Percentiles rank a stretch among this genome's conserved stretches.
Conservation (phyloP, 92 coral and sea anemone genomes). For the Galaxea fascicularis region DNA sequence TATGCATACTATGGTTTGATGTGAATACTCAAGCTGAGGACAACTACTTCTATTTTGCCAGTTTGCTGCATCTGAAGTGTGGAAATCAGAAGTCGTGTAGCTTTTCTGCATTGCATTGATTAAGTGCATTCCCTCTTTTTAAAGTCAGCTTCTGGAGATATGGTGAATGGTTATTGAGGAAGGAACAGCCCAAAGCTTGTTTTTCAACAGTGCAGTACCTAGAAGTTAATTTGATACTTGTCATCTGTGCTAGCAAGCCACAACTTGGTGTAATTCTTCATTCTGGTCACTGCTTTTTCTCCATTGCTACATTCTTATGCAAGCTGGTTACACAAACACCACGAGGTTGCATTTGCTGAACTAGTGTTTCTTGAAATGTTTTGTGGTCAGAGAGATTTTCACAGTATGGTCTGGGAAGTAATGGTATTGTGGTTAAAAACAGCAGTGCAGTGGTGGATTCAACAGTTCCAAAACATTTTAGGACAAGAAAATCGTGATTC, state of each 20-base stretch:
- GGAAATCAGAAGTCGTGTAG: not conserved
- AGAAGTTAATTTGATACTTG: no score
- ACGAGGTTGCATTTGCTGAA: not conserved
- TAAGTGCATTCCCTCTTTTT: not conserved
- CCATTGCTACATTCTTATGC: no score
- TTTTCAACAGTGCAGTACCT: no score
- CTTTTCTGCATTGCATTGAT: not conserved
- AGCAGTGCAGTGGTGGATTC: not conserved
- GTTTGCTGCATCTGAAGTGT: not conserved
- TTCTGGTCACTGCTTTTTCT: no score
- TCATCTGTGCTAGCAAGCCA: no score
- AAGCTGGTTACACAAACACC: no score
- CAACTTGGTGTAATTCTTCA: no score
- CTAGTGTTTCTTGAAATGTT: not conserved
- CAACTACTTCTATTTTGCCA: not conserved
- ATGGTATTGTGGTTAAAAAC: not conserved
- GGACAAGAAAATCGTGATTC: not conserved
- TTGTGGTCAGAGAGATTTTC: no score
- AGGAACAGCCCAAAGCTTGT: no score
- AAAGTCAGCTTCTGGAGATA: no score
- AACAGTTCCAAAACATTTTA: not conserved
- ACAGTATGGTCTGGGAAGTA: not conserved
- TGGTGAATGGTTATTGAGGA: no score
- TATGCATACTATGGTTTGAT: not conserved
- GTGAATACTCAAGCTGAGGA: not conserved